These are phyloP conservation scores for Nansenia antarctica DNA, from an alignment of 2,113 vertebrate genomes.

Conservation along the genomic window DNA sequence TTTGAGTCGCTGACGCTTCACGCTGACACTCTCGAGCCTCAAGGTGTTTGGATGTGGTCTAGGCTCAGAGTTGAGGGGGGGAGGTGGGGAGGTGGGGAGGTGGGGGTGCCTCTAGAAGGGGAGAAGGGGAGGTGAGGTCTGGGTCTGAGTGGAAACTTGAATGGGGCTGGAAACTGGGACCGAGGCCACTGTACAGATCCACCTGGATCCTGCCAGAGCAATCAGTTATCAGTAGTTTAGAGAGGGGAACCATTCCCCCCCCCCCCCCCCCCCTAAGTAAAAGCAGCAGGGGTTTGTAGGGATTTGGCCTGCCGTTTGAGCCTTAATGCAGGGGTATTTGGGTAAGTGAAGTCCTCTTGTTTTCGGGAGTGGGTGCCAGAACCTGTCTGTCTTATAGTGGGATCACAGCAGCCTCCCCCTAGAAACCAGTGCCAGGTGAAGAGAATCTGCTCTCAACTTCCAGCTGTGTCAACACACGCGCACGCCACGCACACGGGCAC, in stretches of 20 bases:
- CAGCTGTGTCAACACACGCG: slow-evolving; percentile 63
- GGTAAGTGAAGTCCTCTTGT: slow-evolving; percentile 61
- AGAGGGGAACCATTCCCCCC: slow-evolving; percentile 51
- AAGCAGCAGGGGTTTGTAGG: slow-evolving; percentile 61
- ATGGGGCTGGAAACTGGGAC: slow-evolving; percentile 72
- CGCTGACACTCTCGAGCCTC: too few species aligned
- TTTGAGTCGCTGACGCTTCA: too few species aligned
- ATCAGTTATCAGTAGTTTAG: slow-evolving; percentile 65
- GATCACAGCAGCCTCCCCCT: slow-evolving; percentile 53
- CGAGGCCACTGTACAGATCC: slow-evolving; percentile 66
- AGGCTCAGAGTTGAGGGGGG: neutral
- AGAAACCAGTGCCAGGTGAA: slow-evolving; percentile 67
- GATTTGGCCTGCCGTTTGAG: slow-evolving; percentile 59
- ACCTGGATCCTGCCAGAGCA: slow-evolving; percentile 68
- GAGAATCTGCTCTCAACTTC: slow-evolving; percentile 55
- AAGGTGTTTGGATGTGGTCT: too few species aligned
- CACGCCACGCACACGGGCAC: slow-evolving; percentile 9
- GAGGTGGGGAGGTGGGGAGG: neutral
- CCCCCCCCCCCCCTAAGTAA: slow-evolving; percentile 43
- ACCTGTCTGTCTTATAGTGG: slow-evolving; percentile 65
- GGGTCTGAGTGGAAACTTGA: slow-evolving; percentile 65
- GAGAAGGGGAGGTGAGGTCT: slow-evolving; percentile 49
- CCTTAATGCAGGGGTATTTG: slow-evolving; percentile 58
- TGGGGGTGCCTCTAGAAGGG: neutral
- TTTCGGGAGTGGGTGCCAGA: slow-evolving; percentile 62